Conservation (phyloP, 2,888 invertebrate genomes). For the Alentia gelatinosa region DNA sequence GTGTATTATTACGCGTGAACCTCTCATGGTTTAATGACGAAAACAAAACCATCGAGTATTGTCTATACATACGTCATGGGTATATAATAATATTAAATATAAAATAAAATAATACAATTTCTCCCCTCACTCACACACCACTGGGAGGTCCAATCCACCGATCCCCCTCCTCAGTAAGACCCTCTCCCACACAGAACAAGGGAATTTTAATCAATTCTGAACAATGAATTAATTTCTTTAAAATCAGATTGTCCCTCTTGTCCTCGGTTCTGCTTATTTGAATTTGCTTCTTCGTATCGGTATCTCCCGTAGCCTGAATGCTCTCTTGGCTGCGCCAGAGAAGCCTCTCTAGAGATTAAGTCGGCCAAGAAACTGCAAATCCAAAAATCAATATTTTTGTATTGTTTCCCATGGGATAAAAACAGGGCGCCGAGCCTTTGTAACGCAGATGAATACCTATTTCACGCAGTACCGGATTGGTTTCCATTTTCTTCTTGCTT, state of each 20-base stretch:
- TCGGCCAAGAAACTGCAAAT: not conserved
- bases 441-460: not conserved
- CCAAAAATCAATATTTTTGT: slow-evolving; percentile 3
- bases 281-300: not conserved
- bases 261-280: not conserved
- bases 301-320: not conserved
- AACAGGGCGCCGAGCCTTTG: not conserved
- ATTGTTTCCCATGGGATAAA: not conserved
- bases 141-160: no score
- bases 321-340: not conserved
- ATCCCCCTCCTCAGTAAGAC: not conserved
- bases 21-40: no score
- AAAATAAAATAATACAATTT: no score
- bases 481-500: not conserved
- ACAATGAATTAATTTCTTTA: slow-evolving; percentile 36
- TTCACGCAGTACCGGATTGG: not conserved
- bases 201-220: slow-evolving; percentile 13
- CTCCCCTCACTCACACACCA: no score
- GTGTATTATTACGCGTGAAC: no score
- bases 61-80: no score
- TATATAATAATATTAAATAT: no score
- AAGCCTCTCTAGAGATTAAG: slow-evolving; percentile 9
- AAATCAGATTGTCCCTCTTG: not conserved
- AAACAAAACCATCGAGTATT: no score
- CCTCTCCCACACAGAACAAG: not conserved